Conservation (phyloP, 2,888 invertebrate genomes). For the Bellardia pandia region DNA sequence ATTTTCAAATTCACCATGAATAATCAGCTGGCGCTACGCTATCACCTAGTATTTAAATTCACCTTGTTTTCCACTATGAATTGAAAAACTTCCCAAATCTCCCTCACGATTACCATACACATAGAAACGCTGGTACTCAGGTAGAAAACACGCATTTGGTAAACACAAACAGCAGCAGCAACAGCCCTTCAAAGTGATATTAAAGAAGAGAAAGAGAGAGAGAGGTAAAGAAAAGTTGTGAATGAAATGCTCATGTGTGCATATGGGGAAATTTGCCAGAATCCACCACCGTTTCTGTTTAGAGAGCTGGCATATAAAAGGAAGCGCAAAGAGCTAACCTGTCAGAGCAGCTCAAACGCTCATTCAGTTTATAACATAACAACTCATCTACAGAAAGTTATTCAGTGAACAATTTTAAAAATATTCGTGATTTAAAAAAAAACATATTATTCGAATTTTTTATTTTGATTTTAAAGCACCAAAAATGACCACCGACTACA, state of each 20-base stretch:
- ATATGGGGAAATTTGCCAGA: constrained; percentile 72
- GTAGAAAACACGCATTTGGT: constrained; percentile 29
- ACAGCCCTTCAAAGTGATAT: constrained; percentile 62
- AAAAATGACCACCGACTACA: constrained; percentile 86
- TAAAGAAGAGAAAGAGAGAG: constrained; percentile 56
- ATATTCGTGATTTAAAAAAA: constrained; percentile 32
- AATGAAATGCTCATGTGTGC: constrained; percentile 61
- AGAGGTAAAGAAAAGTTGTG: constrained; percentile 20
- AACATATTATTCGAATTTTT: constrained; percentile 38
- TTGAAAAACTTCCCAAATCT: constrained; percentile 70
- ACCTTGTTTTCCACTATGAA: constrained; percentile 69
- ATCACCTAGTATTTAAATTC: no score
- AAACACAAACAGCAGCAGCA: constrained; percentile 35
- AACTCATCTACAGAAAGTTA: constrained; percentile 34
- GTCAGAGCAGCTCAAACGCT: constrained; percentile 82
- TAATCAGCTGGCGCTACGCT: no score
- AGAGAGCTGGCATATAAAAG: constrained; percentile 78
- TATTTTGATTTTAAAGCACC: constrained; percentile 43
- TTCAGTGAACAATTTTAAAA: constrained; percentile 31
- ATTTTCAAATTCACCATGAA: no score
- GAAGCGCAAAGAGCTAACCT: constrained; percentile 79
- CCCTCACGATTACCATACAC: constrained; percentile 23
- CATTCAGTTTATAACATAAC: constrained; percentile 80
- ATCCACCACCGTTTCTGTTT: constrained; percentile 76
- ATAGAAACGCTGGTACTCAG: constrained; percentile 2